These are phyloP conservation scores for Chloromyia formosa DNA, from an alignment of 2,888 invertebrate species.

Conservation along the genomic window DNA sequence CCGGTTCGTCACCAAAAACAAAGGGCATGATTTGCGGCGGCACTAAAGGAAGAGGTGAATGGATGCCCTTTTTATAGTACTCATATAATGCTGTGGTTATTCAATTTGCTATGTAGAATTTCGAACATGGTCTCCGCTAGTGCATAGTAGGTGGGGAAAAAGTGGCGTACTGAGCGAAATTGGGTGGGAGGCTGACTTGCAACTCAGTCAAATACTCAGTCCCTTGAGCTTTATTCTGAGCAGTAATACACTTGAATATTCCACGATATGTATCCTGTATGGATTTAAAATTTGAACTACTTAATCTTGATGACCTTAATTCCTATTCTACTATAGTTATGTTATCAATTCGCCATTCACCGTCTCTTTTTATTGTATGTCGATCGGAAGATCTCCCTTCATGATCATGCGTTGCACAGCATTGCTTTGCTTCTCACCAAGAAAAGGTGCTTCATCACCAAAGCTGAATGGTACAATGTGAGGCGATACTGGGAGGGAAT, in stretches of 20 bases:
- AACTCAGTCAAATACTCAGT: conserved; percentile 68
- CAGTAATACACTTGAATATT: conserved; percentile 72
- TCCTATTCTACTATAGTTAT: conserved; percentile 68
- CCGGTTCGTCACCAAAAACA: conserved; percentile 78
- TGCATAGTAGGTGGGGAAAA: too few relatives aligned
- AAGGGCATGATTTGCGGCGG: conserved; percentile 81
- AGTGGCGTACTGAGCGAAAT: too few relatives aligned
- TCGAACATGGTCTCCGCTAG: conserved; percentile 10
- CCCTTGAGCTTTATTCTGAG: conserved; percentile 69
- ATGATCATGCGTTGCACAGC: conserved; percentile 65
- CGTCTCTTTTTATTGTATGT: conserved; percentile 65
- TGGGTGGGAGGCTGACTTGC: too few relatives aligned
- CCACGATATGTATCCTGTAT: conserved; percentile 71
- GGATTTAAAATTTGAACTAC: conserved; percentile 69
- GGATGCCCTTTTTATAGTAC: too few relatives aligned
- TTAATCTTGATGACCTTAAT: conserved; percentile 57
- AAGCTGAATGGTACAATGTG: conserved; percentile 57
- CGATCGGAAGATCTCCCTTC: conserved; percentile 70
- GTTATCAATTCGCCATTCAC: conserved; percentile 64
- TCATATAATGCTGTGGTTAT: too few relatives aligned
- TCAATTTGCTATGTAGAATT: background rate
- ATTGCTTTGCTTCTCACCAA: conserved; percentile 67
- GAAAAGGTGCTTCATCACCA: conserved; percentile 65
- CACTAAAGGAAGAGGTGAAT: conserved; percentile 65
- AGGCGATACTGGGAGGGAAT: background rate